A percentile compares a stretch with the other conserved stretches of the same genome.
Evolutionary conservation across 2,888 invertebrate species (phyloP).

Genomic region (Dromius quadrimaculatus): DNA sequence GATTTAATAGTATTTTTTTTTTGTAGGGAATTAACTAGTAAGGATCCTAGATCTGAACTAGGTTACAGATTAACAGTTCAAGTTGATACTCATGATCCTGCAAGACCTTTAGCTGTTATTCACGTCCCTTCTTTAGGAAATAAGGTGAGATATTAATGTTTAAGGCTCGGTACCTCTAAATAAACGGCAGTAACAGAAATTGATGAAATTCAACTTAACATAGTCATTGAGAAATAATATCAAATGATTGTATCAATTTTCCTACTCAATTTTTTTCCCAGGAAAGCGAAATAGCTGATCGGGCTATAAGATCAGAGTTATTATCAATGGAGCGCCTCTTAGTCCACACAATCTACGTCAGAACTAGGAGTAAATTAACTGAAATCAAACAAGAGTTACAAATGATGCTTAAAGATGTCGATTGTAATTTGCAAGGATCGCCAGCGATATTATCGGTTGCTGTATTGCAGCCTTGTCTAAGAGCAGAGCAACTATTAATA

Average conservation of each 20-base stretch:
- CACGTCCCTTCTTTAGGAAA: conserved; percentile 78
- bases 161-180: too few species aligned
- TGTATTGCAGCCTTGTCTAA: conserved; percentile 87
- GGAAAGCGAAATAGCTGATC: conserved; percentile 78
- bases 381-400: conserved; percentile 85
- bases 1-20: conserved; percentile 30
- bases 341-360: conserved; percentile 94
- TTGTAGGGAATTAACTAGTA: conserved; percentile 71
- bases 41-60: conserved; percentile 85
- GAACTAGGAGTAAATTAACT: conserved; percentile 85
- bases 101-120: conserved; percentile 79
- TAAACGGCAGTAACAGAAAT: too few species aligned
- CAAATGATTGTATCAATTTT: too few species aligned
- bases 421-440: conserved; percentile 88
- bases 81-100: conserved; percentile 85
- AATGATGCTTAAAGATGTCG: conserved; percentile 77
- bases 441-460: conserved; percentile 94
- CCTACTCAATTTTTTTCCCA: conserved; percentile 59
- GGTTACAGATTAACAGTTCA: conserved; percentile 91
- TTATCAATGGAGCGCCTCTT: conserved; percentile 95
- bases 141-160: conserved; percentile 67
- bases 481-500: conserved; percentile 92
- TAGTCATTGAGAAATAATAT: not conserved
- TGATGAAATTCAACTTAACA: too few species aligned
- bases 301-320: conserved; percentile 88